Percentiles rank a stretch among this genome's conserved stretches.
Conservation (phyloP, 2,797 vertebrate genomes). For the Calcarius lapponicus region DNA sequence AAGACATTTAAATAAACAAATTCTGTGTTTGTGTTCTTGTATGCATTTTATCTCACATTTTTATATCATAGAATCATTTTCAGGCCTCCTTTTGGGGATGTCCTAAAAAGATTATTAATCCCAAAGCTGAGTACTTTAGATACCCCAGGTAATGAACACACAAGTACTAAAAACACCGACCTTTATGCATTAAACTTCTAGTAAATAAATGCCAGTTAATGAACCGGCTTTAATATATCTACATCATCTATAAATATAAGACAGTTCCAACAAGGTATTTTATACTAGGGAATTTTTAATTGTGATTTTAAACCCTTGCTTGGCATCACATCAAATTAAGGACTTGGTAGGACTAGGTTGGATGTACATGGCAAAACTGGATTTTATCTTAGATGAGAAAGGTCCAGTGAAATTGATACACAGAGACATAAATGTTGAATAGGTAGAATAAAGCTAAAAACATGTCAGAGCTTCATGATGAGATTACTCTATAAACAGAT, state of each 20-base stretch:
- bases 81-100: neutral
- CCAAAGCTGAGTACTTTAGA: neutral
- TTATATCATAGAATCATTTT: neutral
- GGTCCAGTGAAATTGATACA: neutral
- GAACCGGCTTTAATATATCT: neutral
- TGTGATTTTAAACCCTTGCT: neutral
- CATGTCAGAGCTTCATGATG: neutral
- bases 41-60: neutral
- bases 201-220: neutral
- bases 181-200: neutral
- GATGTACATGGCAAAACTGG: neutral
- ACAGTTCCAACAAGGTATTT: neutral
- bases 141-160: neutral
- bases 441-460: neutral
- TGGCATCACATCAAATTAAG: neutral
- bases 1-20: neutral
- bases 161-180: neutral
- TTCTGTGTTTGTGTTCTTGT: neutral
- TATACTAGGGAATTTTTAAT: rapidly evolving
- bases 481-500: neutral
- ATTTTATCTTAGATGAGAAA: neutral
- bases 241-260: neutral
- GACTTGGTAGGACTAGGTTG: neutral
- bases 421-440: neutral
- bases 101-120: neutral